These are phyloP conservation scores for Nomada flava DNA, from an alignment of 2,888 invertebrate genomes.

Conservation along the genomic window DNA sequence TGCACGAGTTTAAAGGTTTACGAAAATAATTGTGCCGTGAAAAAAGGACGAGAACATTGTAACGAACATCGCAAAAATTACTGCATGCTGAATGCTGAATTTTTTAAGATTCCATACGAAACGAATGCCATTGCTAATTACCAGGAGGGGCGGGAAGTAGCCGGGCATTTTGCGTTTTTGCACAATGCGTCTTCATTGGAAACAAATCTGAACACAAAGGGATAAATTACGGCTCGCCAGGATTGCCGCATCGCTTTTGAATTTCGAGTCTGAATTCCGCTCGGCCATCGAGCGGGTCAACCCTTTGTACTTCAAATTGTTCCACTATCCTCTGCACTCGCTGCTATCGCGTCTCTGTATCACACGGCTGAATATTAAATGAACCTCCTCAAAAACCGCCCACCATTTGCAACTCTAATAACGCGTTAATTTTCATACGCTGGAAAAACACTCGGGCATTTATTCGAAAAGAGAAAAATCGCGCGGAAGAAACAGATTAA, in stretches of 20 bases:
- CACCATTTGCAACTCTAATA: constrained; percentile 8
- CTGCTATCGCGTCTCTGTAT: constrained; percentile 9
- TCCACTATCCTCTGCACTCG: neutral
- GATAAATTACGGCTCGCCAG: constrained; percentile 32
- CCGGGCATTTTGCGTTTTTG: neutral
- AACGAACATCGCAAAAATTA: too few species aligned
- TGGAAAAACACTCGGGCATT: neutral
- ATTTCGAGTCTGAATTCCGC: constrained; percentile 35
- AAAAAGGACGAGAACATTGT: too few species aligned
- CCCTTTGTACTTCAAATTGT: constrained; percentile 42
- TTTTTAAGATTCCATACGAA: neutral
- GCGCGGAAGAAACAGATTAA: neutral
- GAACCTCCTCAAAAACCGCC: constrained; percentile 22
- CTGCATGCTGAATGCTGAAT: too few species aligned
- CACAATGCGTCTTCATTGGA: constrained; percentile 34
- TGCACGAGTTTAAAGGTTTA: too few species aligned
- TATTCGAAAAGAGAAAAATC: neutral
- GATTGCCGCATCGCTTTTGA: constrained; percentile 28
- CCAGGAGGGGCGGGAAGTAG: constrained; percentile 3
- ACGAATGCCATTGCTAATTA: constrained; percentile 21
- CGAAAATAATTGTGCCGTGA: too few species aligned
- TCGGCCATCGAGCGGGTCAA: neutral
- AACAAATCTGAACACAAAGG: constrained; percentile 32
- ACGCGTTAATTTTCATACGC: constrained; percentile 1
- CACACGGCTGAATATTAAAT: constrained; percentile 28